These are phyloP conservation scores for Lepidonotus clava DNA, from an alignment of 2,888 invertebrate species.

Conservation along the genomic window DNA sequence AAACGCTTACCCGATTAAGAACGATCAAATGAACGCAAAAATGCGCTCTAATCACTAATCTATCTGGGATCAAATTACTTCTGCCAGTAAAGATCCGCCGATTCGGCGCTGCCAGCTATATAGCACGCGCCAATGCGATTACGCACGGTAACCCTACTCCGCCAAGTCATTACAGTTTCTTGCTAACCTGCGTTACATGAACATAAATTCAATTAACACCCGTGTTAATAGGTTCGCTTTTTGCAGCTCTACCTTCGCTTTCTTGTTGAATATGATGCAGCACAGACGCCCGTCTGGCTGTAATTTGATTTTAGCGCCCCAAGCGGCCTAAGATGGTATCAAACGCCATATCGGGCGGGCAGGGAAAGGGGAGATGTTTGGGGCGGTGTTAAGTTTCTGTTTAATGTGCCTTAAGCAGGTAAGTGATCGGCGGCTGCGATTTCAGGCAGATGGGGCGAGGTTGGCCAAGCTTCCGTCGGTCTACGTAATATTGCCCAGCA, in stretches of 20 bases:
- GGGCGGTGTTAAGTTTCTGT: slow-evolving; percentile 29
- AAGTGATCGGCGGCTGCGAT: slow-evolving; percentile 22
- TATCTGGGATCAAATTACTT: slow-evolving; percentile 30
- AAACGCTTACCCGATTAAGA: slow-evolving; percentile 47
- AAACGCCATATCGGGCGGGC: background rate
- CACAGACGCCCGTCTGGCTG: background rate
- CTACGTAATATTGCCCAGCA: no score
- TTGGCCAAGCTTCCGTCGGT: no score
- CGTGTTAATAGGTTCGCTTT: slow-evolving; percentile 50
- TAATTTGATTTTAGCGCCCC: slow-evolving; percentile 40
- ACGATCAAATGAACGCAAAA: slow-evolving; percentile 30
- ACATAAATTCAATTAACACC: slow-evolving; percentile 50
- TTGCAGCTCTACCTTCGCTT: slow-evolving; percentile 25
- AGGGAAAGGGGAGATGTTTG: slow-evolving; percentile 22
- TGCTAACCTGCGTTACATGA: slow-evolving; percentile 49
- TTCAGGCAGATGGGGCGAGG: no score
- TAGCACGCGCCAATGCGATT: background rate
- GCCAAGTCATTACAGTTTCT: slow-evolving; percentile 49
- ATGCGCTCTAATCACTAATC: slow-evolving; percentile 51
- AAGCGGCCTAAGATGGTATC: slow-evolving; percentile 27
- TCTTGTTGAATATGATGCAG: slow-evolving; percentile 46
- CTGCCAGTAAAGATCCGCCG: background rate
- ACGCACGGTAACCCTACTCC: slow-evolving; percentile 21
- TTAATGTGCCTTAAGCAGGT: slow-evolving; percentile 22
- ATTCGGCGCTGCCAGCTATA: background rate